Conservation (phyloP, 2,113 vertebrate species). For the Dascyllus trimaculatus region DNA sequence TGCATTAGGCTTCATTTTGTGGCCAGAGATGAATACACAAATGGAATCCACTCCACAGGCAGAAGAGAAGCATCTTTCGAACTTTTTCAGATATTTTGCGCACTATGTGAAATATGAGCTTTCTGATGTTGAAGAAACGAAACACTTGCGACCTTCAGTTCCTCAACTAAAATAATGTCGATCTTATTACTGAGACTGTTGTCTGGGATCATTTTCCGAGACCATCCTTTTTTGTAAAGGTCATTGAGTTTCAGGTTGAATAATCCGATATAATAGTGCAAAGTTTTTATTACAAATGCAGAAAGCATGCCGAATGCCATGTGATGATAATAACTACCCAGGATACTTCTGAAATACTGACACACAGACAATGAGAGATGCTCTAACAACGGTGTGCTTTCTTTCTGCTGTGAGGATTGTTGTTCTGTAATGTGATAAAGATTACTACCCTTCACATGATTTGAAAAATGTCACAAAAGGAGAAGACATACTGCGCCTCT, state of each 20-base stretch:
- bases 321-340: neutral
- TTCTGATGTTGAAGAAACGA: neutral
- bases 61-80: neutral
- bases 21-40: slow-evolving; percentile 6
- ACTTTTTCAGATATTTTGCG: neutral
- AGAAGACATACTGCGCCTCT: neutral
- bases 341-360: neutral
- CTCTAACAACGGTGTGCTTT: neutral
- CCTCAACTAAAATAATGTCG: neutral
- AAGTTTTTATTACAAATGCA: neutral
- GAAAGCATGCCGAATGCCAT: neutral
- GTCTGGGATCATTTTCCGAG: neutral
- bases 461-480: neutral
- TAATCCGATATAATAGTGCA: neutral
- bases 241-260: neutral
- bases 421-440: slow-evolving; percentile 2
- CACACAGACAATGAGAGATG: slow-evolving; percentile 11
- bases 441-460: neutral
- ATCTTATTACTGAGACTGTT: neutral
- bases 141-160: slow-evolving; percentile 14
- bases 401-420: neutral
- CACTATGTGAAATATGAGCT: neutral
- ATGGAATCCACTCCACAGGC: neutral
- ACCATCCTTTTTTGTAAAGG: neutral
- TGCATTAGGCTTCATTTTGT: slow-evolving; percentile 47